Base-by-base conservation (phyloP, 2,113 vertebrate genomes). In the Chitala chitala region DNA sequence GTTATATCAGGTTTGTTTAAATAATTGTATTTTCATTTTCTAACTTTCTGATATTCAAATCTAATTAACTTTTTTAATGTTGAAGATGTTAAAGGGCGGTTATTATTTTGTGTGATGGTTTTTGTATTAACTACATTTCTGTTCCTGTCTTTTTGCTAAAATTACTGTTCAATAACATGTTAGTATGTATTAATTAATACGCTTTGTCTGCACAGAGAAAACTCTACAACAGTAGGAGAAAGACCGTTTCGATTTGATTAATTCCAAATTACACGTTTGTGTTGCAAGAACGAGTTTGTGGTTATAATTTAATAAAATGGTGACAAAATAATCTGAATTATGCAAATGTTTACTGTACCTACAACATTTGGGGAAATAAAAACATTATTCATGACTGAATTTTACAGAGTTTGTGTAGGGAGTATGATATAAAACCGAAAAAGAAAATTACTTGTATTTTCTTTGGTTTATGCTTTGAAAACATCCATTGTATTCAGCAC, bases 371-470 rank as follows among this genome's bases (percentile, higher is more conserved):
- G 85, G 87, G 85, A 91, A 93, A 94, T 94, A 94, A 95, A 97
- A 92, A 89, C 75, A 89, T 93, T 88, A 91, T 90, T 85, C 93
- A 93, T 94, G 94, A 94, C 91, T 83, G 89, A 91, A 93, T 98
- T 99, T 98, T 84, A 77, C 82, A 65, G 80, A 94, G 94, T 94
- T 91, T 84, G 94, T 93, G 93, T 86, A 90, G 85, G 87, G 90
- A 87, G 87, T 88, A 88, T 85, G 75, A 89, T 92, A 94, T 94
- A 94, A 96, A 63, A 96, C 92, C 90, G 86, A 91, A 86, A 86
- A 76, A 86, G 89, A 92, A 93, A 95, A 98, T 96, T 94, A 98
- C 95, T 98, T 98, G 94, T 98, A 94, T 98, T 98, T 96, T 72
- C 80, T 98, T 96, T 92, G 90, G 89, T 92, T 90, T 89, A 90